Base-by-base conservation (phyloP, 2,113 vertebrate genomes). In the Nerophis lumbriciformis region DNA sequence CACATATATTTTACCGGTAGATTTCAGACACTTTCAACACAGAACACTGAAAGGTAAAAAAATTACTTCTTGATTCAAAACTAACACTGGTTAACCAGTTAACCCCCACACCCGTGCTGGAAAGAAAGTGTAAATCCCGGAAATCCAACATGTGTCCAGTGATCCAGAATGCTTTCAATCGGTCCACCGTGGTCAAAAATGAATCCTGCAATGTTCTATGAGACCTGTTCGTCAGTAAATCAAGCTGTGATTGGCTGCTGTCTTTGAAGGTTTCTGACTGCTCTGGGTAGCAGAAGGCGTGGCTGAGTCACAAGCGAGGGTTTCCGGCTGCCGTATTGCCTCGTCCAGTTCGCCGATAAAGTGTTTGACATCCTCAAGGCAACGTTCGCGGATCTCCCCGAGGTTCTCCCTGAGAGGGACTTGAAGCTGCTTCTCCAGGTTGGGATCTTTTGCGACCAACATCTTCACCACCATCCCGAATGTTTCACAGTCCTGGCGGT, bases 391-490 rank as follows among this genome's bases (percentile, higher is more conserved):
- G 71, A 99, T 96, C 83, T 99, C 97, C 16, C 93, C 91, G 19
- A 99, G 92, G 81, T 98, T 99, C 81, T 98, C 95, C 69, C 93
- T 88, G 56, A 99, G 83, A 4, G 97, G 94, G 82, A 92, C 93
- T 85, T 99, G 95, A 71, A 99, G 90, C 76, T 92, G 90, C 71
- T 94, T 96, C 89, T 98, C 96, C 85, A 99, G 84, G 0, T 91
- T 91, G 4, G 95, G 93, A 66, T 99, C 97, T 88, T 98, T 99
- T 53, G 95, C 92, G 57, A 98, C 94, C 6, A 99, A 91, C 97
- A 99, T 98, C 89, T 98, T 98, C 81, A 99, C 97, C 61, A 99
- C 97, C 93, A 96, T 95, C 60, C 96, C 95, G 21, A 99, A 99
- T 1, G 95, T 98, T 90, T 98, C 96, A 63, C 96, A 99, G 89